These are phyloP conservation scores for Xenopus borealis DNA, from an alignment of 2,113 vertebrate species.

Conservation along the genomic window DNA sequence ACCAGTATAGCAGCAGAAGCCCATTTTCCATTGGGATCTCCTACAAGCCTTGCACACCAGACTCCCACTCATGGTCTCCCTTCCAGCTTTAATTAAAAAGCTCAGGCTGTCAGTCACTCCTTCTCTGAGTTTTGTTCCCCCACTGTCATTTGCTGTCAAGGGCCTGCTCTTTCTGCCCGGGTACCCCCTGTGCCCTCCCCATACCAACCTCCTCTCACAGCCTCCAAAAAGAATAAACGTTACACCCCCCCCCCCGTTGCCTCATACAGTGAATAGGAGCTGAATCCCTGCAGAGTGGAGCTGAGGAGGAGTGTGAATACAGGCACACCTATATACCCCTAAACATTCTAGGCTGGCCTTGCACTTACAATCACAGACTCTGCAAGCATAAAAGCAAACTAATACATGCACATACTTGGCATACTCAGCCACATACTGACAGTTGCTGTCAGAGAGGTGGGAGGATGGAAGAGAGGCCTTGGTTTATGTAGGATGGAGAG, in stretches of 20 bases:
- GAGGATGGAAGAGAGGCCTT: too few relatives aligned
- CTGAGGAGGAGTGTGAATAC: neutral
- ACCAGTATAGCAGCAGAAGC: too few relatives aligned
- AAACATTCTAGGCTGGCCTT: too few relatives aligned
- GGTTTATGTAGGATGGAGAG: too few relatives aligned
- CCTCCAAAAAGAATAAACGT: too few relatives aligned
- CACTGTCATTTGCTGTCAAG: conserved; percentile 44
- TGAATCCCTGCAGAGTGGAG: conserved; percentile 5
- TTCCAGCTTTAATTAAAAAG: conserved; percentile 21
- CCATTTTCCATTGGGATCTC: conserved; percentile 21
- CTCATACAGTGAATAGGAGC: neutral
- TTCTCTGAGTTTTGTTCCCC: conserved; percentile 26
- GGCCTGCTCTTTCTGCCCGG: conserved; percentile 20
- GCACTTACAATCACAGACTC: too few relatives aligned
- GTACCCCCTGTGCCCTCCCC: conserved; percentile 3
- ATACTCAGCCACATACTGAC: too few relatives aligned
- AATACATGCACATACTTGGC: too few relatives aligned
- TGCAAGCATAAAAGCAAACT: too few relatives aligned
- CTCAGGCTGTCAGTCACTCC: conserved; percentile 19
- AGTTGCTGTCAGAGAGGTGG: too few relatives aligned
- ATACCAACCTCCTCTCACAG: neutral
- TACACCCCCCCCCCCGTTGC: neutral
- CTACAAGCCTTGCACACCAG: conserved; percentile 1
- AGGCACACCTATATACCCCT: too few relatives aligned
- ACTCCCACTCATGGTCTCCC: conserved; percentile 31